These are phyloP conservation scores for Talpa occidentalis DNA, from an alignment of 2,113 vertebrate genomes.

Conservation along the genomic window DNA sequence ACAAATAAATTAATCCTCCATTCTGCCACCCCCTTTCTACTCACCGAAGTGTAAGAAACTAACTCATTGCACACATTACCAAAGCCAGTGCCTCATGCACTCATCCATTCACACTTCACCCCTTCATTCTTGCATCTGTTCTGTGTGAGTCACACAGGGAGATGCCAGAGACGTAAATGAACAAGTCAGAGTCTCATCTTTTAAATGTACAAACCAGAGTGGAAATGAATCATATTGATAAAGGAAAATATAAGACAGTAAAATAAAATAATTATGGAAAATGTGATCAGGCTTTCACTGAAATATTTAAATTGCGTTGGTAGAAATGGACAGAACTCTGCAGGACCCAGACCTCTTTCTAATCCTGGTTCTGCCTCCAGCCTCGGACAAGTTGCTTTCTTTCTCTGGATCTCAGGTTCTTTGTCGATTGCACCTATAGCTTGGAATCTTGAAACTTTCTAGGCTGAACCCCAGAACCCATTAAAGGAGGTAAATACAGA, in stretches of 20 bases:
- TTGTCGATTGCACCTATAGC: neutral
- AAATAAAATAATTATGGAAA: conserved; percentile 8
- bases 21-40: neutral
- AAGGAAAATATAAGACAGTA: neutral
- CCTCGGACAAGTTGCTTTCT: neutral
- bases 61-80: neutral
- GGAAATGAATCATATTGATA: conserved; percentile 12
- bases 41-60: neutral
- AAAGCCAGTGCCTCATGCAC: neutral
- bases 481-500: neutral
- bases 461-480: neutral
- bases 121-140: neutral
- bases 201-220: neutral
- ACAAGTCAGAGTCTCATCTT: neutral
- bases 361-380: neutral
- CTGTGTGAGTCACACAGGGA: conserved; percentile 1
- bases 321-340: neutral
- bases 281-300: neutral
- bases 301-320: conserved; percentile 1
- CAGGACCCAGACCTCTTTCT: neutral
- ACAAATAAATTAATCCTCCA: neutral
- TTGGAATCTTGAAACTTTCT: neutral
- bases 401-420: neutral
- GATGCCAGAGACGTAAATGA: neutral
- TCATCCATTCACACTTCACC: neutral